These are phyloP conservation scores for Tetropium fuscum DNA, from an alignment of 2,888 invertebrate species.

Conservation along the genomic window DNA sequence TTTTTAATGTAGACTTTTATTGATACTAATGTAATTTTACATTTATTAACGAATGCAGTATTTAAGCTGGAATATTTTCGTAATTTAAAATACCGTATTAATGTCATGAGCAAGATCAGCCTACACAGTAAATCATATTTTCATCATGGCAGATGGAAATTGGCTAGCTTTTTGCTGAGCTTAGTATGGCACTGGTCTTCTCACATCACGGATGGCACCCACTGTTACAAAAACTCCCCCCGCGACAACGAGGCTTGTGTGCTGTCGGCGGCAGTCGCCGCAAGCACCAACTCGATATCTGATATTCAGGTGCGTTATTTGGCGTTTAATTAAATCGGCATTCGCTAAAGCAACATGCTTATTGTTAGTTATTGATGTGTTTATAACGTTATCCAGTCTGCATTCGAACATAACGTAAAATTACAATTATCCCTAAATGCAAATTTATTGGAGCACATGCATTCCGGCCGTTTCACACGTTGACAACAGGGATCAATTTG, in stretches of 20 bases:
- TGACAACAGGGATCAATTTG: too few relatives aligned
- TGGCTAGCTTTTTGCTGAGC: not conserved
- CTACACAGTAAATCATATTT: constrained; percentile 1
- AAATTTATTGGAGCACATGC: too few relatives aligned
- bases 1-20: too few relatives aligned
- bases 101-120: too few relatives aligned
- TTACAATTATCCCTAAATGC: too few relatives aligned
- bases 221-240: constrained; percentile 2
- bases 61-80: too few relatives aligned
- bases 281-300: constrained; percentile 2
- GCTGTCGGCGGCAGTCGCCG: constrained; percentile 4
- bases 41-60: too few relatives aligned
- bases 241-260: constrained; percentile 2
- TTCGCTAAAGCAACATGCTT: constrained; percentile 3
- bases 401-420: not conserved
- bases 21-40: too few relatives aligned
- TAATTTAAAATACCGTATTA: too few relatives aligned
- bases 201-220: too few relatives aligned
- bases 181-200: too few relatives aligned
- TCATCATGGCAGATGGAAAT: constrained; percentile 7
- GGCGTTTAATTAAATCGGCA: constrained; percentile 6
- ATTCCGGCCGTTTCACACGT: too few relatives aligned
- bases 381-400: not conserved
- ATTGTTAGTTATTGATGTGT: constrained; percentile 1
- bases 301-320: constrained; percentile 16